Percentiles rank a stretch among this genome's conserved stretches.
These are phyloP conservation scores for Silurus aristotelis DNA, from an alignment of 2,797 vertebrate species.

Conservation along the genomic window DNA sequence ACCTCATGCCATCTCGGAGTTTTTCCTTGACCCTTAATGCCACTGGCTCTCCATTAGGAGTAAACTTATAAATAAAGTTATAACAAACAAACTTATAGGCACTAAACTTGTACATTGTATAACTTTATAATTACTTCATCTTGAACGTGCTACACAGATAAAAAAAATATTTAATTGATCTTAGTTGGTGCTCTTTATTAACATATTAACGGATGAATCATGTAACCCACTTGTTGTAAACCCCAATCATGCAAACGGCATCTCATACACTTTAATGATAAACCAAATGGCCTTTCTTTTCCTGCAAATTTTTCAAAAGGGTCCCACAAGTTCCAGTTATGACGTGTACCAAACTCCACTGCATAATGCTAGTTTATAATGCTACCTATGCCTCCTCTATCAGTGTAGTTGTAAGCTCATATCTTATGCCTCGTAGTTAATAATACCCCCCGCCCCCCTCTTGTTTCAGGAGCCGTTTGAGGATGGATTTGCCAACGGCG, in stretches of 20 bases:
- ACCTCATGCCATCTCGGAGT: too few species aligned
- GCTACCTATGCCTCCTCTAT: background rate
- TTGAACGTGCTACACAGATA: too few species aligned
- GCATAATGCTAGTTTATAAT: background rate
- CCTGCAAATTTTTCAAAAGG: background rate
- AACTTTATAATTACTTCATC: too few species aligned
- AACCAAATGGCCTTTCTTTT: background rate
- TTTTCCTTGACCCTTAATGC: too few species aligned
- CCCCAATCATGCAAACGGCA: too few species aligned
- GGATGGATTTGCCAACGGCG: conserved; percentile 94
- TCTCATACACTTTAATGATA: background rate
- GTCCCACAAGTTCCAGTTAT: background rate
- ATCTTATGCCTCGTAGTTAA: background rate
- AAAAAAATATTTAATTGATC: background rate
- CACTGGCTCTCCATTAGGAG: too few species aligned
- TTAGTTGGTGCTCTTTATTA: background rate
- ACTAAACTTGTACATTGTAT: too few species aligned
- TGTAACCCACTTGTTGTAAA: background rate
- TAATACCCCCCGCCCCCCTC: background rate
- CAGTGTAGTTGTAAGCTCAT: too few species aligned
- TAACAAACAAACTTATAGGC: too few species aligned
- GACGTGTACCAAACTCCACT: too few species aligned
- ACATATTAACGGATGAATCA: background rate
- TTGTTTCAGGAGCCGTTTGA: conserved; percentile 89
- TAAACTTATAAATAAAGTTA: too few species aligned